Conservation (phyloP, 2,888 invertebrate genomes). For the Agrotis ipsilon region DNA sequence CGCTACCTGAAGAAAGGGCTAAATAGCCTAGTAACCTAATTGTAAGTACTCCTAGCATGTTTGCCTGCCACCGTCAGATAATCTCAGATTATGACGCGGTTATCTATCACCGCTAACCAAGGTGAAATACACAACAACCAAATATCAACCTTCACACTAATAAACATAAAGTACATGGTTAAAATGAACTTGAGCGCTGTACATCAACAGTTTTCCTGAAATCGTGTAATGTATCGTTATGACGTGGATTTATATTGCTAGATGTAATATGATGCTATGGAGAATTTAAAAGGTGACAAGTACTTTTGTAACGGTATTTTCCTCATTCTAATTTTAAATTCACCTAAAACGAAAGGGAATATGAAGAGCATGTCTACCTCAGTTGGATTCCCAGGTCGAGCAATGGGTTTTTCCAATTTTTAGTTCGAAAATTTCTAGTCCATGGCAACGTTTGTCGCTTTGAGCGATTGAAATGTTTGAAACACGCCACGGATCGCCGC, state of each 20-base stretch:
- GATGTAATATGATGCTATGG: conserved; percentile 30
- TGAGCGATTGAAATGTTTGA: too few relatives aligned
- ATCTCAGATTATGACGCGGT: conserved; percentile 71
- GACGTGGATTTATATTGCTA: conserved; percentile 26
- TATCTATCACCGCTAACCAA: conserved; percentile 57
- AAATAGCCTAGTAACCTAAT: conserved; percentile 42
- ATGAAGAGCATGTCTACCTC: background rate
- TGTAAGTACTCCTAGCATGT: conserved; percentile 38
- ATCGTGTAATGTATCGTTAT: conserved; percentile 30
- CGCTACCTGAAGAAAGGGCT: too few relatives aligned
- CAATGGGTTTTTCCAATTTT: too few relatives aligned
- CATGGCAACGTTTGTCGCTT: too few relatives aligned
- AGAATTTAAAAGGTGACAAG: too few relatives aligned
- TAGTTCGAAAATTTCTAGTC: too few relatives aligned
- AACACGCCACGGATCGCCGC: too few relatives aligned
- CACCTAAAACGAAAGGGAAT: background rate
- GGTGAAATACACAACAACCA: conserved; percentile 10
- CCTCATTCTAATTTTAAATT: background rate
- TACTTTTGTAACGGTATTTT: background rate
- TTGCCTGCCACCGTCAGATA: conserved; percentile 65
- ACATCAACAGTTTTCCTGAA: conserved; percentile 38
- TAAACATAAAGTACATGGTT: conserved; percentile 16
- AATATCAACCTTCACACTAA: conserved; percentile 20
- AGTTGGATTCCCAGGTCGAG: too few relatives aligned
- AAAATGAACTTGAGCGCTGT: background rate